Conservation (phyloP, 2,888 invertebrate genomes). For the Zelleria hepariella region DNA sequence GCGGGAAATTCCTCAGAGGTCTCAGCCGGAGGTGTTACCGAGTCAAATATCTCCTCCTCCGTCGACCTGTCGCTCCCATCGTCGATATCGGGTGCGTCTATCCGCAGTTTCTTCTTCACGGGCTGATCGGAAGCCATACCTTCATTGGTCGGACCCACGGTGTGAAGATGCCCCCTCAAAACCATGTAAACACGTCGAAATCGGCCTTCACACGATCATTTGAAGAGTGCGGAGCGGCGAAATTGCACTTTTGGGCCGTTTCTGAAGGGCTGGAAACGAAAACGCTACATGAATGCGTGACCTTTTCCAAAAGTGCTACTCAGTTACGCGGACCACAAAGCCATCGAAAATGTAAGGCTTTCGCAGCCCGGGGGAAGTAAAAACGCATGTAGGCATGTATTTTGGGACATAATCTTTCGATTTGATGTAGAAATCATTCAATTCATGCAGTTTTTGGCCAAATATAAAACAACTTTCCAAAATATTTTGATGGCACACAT, state of each 20-base stretch:
- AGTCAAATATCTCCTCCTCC: slow-evolving; percentile 62
- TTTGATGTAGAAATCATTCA: too few species aligned
- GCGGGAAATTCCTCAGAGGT: slow-evolving; percentile 52
- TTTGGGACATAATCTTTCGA: background rate
- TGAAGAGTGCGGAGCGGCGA: background rate
- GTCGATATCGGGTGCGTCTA: slow-evolving; percentile 75
- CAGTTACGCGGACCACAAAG: slow-evolving; percentile 71
- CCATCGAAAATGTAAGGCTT: slow-evolving; percentile 26
- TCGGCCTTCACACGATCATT: slow-evolving; percentile 1
- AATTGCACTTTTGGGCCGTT: background rate
- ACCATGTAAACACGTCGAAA: slow-evolving; percentile 66
- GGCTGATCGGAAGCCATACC: slow-evolving; percentile 86
- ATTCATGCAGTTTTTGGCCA: slow-evolving; percentile 19
- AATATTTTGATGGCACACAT: slow-evolving; percentile 74
- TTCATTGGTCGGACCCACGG: slow-evolving; percentile 66
- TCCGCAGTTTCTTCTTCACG: slow-evolving; percentile 85
- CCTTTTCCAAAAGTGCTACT: slow-evolving; percentile 66
- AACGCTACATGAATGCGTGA: slow-evolving; percentile 44
- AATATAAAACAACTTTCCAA: slow-evolving; percentile 65
- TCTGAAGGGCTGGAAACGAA: slow-evolving; percentile 2
- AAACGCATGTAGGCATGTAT: background rate
- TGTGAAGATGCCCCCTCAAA: slow-evolving; percentile 72
- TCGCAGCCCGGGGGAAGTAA: background rate
- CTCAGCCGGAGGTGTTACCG: slow-evolving; percentile 50
- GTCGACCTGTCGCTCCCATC: slow-evolving; percentile 66